phyloP scores from a whole-genome alignment of 2,113 vertebrate genomes.

The Upupa epops region DNA sequence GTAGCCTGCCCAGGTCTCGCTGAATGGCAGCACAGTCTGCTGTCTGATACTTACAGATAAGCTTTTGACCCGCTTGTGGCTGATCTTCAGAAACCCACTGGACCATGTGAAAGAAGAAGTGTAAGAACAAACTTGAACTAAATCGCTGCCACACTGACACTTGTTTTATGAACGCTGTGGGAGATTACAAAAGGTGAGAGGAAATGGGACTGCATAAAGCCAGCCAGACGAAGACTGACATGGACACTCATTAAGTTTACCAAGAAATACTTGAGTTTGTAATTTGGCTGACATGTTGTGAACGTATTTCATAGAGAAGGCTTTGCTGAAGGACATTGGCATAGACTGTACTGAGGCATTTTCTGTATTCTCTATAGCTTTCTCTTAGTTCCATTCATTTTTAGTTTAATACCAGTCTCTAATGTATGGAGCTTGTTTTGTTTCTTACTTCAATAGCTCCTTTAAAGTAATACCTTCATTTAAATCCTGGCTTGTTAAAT shows the following conservation, averaged over 20 bases:
- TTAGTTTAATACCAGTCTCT: background rate
- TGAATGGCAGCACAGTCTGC: too few relatives aligned
- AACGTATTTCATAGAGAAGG: background rate
- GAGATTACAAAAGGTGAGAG: background rate
- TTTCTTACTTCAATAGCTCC: background rate
- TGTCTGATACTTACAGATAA: too few relatives aligned
- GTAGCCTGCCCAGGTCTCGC: too few relatives aligned
- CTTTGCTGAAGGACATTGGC: background rate
- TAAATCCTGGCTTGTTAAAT: slow-evolving; percentile 13
- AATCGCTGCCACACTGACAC: background rate
- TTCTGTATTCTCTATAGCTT: background rate
- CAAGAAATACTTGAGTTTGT: background rate
- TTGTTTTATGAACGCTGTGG: background rate
- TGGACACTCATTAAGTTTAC: background rate
- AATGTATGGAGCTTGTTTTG: background rate
- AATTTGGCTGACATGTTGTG: background rate
- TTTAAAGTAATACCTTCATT: background rate
- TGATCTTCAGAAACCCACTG: background rate
- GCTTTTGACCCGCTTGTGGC: background rate
- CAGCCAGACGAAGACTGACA: background rate
- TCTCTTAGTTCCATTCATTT: background rate
- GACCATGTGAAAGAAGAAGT: background rate
- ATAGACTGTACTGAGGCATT: background rate
- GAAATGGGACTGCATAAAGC: background rate
- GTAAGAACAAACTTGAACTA: background rate